These are phyloP conservation scores for Rhincodon typus DNA, from an alignment of 2,797 vertebrate species.

Conservation along the genomic window DNA sequence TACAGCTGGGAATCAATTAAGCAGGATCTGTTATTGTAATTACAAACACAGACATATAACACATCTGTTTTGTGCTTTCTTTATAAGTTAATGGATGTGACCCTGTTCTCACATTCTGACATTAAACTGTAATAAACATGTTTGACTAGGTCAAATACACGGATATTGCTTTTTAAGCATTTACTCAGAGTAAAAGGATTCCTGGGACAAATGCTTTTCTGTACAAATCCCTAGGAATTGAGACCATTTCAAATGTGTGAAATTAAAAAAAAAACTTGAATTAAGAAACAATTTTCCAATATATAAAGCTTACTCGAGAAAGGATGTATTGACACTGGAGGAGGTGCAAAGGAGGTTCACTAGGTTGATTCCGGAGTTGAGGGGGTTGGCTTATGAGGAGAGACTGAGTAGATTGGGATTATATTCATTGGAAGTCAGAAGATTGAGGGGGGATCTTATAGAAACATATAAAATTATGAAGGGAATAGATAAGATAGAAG, in stretches of 20 bases:
- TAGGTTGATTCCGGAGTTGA: too few relatives aligned
- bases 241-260: slow-evolving; percentile 20
- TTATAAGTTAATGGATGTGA: slow-evolving; percentile 36
- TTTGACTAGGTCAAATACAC: slow-evolving; percentile 36
- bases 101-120: slow-evolving; percentile 36
- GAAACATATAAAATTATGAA: too few relatives aligned
- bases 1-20: slow-evolving; percentile 36
- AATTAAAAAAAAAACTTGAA: slow-evolving; percentile 23
- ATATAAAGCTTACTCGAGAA: too few relatives aligned
- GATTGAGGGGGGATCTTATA: too few relatives aligned
- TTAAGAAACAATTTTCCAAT: not conserved
- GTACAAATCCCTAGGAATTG: not conserved
- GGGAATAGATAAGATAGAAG: too few relatives aligned
- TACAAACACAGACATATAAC: slow-evolving; percentile 33
- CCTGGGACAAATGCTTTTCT: not conserved
- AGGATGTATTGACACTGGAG: too few relatives aligned
- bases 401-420: too few relatives aligned
- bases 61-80: slow-evolving; percentile 37
- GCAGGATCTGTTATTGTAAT: slow-evolving; percentile 35
- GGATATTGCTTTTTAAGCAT: slow-evolving; percentile 31
- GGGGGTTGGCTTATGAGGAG: too few relatives aligned
- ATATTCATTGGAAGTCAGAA: too few relatives aligned
- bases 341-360: too few relatives aligned
- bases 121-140: slow-evolving; percentile 36
- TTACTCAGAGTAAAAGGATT: slow-evolving; percentile 31